Conservation (phyloP, 2,113 vertebrate genomes). For the Genyomyrus donnyi region DNA sequence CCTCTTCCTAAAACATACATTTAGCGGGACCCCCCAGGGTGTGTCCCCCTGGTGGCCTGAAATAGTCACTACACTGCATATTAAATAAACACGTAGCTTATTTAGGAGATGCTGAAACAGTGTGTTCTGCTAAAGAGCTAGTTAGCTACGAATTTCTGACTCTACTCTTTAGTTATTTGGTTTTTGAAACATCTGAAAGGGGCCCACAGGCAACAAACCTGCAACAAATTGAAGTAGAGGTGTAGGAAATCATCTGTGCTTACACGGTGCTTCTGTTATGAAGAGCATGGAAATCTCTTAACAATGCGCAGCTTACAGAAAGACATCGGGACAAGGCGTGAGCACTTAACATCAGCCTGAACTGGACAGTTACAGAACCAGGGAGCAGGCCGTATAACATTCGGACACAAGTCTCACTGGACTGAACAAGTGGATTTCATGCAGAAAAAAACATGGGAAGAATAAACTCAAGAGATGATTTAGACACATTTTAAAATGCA, state of each 20-base stretch:
- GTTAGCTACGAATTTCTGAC: neutral
- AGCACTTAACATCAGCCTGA: neutral
- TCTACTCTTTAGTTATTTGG: neutral
- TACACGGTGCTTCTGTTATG: neutral
- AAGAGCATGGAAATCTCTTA: neutral
- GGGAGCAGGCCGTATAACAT: neutral
- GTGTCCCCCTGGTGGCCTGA: neutral
- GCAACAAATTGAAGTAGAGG: neutral
- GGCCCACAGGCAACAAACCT: neutral
- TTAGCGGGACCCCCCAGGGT: neutral
- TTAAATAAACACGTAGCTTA: neutral
- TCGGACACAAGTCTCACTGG: neutral
- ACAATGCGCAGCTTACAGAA: neutral
- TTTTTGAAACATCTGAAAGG: neutral
- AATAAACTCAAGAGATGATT: neutral
- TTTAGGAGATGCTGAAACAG: neutral
- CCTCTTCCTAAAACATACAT: neutral
- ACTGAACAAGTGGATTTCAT: neutral
- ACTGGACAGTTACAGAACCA: neutral
- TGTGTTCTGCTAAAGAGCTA: neutral
- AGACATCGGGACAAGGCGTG: neutral
- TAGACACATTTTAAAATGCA: neutral
- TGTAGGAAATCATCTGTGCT: neutral
- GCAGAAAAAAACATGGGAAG: neutral
- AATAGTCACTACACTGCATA: neutral